phyloP scores from a whole-genome alignment of 2,113 vertebrate species.

The Dipodomys merriami region DNA sequence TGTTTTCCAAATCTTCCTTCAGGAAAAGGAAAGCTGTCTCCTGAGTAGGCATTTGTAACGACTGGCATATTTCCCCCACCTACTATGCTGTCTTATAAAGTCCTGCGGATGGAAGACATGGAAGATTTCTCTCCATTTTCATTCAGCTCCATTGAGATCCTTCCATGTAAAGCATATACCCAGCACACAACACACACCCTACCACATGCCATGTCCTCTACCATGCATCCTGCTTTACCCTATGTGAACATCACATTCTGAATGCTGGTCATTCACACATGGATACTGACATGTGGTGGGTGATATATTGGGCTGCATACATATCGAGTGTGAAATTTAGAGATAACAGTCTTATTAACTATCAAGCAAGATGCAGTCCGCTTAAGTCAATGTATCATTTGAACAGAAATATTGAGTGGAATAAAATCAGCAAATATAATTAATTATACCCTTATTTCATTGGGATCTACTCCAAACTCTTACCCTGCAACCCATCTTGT shows the following conservation, averaged over 20 bases:
- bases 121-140: not conserved
- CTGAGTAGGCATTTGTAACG: not conserved
- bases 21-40: not conserved
- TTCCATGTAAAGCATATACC: not conserved
- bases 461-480: not conserved
- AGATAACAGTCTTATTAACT: not conserved
- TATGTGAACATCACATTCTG: not conserved
- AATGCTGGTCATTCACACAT: not conserved
- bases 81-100: not conserved
- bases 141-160: not conserved
- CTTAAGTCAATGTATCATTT: not conserved
- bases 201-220: not conserved
- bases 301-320: no score
- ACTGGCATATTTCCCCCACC: not conserved
- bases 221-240: no score
- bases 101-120: no score
- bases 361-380: not conserved
- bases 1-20: not conserved
- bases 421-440: not conserved
- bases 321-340: not conserved
- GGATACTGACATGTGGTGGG: not conserved
- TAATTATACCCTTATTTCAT: not conserved
- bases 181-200: not conserved
- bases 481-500: not conserved
- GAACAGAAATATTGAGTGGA: not conserved